Conservation (phyloP, 2,888 invertebrate species). For the Andrena bicolor region DNA sequence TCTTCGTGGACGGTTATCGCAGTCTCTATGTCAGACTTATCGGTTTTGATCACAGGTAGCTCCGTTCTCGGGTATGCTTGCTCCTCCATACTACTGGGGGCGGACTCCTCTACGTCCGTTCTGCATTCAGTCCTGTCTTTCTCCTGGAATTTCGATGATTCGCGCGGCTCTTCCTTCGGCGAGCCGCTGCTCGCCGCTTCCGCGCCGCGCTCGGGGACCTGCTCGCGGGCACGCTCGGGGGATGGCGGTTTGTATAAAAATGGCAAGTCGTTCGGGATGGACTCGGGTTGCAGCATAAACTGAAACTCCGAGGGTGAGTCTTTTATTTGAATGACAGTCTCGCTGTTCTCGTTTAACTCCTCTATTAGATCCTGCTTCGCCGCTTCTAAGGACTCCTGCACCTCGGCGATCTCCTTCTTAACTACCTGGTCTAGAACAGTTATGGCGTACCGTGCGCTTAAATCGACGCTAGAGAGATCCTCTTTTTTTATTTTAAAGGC, state of each 20-base stretch:
- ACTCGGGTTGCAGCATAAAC: constrained; percentile 88
- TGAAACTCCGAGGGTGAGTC: constrained; percentile 92
- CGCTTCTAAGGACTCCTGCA: constrained; percentile 90
- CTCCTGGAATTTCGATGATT: background rate
- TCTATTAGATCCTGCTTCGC: constrained; percentile 90
- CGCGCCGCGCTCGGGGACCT: constrained; percentile 72
- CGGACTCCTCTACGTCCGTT: constrained; percentile 28
- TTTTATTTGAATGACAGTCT: constrained; percentile 86
- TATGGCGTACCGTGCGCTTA: constrained; percentile 81
- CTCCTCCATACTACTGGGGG: constrained; percentile 47
- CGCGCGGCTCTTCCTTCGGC: constrained; percentile 70
- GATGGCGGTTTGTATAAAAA: constrained; percentile 85
- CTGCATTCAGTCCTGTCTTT: constrained; percentile 57
- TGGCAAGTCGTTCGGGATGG: constrained; percentile 87
- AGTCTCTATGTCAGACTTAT: constrained; percentile 57
- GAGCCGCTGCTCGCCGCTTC: constrained; percentile 65
- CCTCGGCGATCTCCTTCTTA: constrained; percentile 90
- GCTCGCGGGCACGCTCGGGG: constrained; percentile 53
- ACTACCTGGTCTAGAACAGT: constrained; percentile 86
- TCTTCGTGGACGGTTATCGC: constrained; percentile 66
- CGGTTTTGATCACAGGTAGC: constrained; percentile 63
- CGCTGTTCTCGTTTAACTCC: constrained; percentile 88
- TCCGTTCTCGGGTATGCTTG: constrained; percentile 11
- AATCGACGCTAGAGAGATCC: constrained; percentile 79
- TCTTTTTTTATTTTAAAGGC: constrained; percentile 85